phyloP scores from a whole-genome alignment of 2,888 invertebrate species.

The Melanchra persicariae region DNA sequence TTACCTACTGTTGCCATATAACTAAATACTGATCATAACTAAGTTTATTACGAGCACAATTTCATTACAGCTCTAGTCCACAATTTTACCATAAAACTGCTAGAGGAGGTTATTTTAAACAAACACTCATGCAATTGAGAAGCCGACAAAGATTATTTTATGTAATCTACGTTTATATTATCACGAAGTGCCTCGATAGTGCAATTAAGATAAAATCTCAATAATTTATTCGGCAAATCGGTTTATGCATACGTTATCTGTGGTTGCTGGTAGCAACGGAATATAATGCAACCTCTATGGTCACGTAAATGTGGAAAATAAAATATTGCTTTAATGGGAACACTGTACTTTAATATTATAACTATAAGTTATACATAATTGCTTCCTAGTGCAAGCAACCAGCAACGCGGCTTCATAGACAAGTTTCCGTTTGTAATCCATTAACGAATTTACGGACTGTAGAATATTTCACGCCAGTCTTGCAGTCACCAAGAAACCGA shows the following conservation, averaged over 20 bases:
- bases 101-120: slow-evolving; percentile 35
- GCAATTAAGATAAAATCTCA: slow-evolving; percentile 78
- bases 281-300: slow-evolving; percentile 33
- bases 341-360: not conserved
- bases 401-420: not conserved
- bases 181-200: slow-evolving; percentile 72
- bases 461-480: slow-evolving; percentile 8
- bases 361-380: not conserved
- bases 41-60: slow-evolving; percentile 18
- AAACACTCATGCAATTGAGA: slow-evolving; percentile 58
- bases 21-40: not conserved
- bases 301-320: slow-evolving; percentile 25
- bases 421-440: slow-evolving; percentile 9
- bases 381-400: slow-evolving; percentile 9
- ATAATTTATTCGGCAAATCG: slow-evolving; percentile 72
- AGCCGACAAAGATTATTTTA: slow-evolving; percentile 71
- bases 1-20: not conserved
- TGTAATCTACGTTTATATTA: slow-evolving; percentile 66
- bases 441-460: not conserved
- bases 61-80: not conserved
- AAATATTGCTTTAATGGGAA: slow-evolving; percentile 1
- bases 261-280: slow-evolving; percentile 29
- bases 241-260: slow-evolving; percentile 70
- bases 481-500: not conserved
- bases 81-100: slow-evolving; percentile 22